Conservation (phyloP, 1,140 invertebrate genomes). For the Anastatus disparis region DNA sequence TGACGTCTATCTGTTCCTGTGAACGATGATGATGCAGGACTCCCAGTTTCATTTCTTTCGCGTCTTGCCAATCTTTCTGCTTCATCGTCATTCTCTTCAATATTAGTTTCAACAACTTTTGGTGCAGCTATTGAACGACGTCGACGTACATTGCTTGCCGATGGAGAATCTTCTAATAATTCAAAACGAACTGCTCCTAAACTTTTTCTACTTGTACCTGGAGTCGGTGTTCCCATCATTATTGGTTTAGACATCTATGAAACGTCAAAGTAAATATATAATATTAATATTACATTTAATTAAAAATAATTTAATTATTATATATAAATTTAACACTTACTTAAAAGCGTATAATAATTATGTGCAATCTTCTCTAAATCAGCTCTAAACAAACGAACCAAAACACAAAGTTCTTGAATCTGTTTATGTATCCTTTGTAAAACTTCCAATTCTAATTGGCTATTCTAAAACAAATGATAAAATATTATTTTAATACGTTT, state of each 20-base stretch:
- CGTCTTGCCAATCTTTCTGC: conserved; percentile 55
- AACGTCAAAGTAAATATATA: neutral
- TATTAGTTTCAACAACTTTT: neutral
- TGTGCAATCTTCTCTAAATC: conserved; percentile 52
- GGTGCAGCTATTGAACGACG: conserved; percentile 47
- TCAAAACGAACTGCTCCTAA: conserved; percentile 31
- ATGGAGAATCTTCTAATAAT: conserved; percentile 4
- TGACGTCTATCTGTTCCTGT: conserved; percentile 43
- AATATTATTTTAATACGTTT: no score
- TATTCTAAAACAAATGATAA: conserved; percentile 23
- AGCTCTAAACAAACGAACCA: conserved; percentile 44
- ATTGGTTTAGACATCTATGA: no score
- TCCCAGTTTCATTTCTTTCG: conserved; percentile 26
- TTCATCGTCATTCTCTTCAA: conserved; percentile 61
- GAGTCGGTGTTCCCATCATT: conserved; percentile 8
- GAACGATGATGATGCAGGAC: conserved; percentile 1
- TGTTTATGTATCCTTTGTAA: conserved; percentile 44
- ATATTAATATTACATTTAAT: neutral
- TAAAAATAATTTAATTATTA: neutral
- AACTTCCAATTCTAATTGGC: conserved; percentile 41
- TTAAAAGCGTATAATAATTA: conserved; percentile 44
- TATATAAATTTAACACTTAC: conserved; percentile 26
- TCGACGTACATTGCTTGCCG: conserved; percentile 42
- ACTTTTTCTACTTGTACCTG: conserved; percentile 40
- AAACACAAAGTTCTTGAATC: conserved; percentile 45